Conservation (phyloP, 2,888 invertebrate species). For the Cynaeus angustus region DNA sequence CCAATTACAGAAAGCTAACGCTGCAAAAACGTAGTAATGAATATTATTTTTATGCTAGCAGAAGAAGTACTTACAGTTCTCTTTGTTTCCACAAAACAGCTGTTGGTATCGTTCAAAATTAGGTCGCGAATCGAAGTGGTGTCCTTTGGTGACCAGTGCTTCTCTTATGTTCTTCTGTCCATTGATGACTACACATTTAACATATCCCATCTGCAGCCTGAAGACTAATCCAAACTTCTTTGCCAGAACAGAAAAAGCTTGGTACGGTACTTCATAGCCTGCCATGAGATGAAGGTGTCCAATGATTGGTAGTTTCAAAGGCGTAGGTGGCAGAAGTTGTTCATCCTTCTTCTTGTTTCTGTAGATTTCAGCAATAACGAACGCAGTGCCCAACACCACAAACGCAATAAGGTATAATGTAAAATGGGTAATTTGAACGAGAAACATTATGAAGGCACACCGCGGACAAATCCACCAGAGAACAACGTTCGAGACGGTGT, state of each 20-base stretch:
- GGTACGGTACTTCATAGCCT: slow-evolving; percentile 76
- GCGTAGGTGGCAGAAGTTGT: slow-evolving; percentile 63
- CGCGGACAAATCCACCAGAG: slow-evolving; percentile 45
- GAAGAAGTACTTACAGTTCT: slow-evolving; percentile 77
- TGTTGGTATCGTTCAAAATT: slow-evolving; percentile 77
- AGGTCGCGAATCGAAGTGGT: slow-evolving; percentile 79
- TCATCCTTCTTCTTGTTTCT: background rate
- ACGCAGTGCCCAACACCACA: slow-evolving; percentile 37
- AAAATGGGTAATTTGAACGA: slow-evolving; percentile 48
- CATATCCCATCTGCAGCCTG: slow-evolving; percentile 74
- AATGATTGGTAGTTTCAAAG: slow-evolving; percentile 74
- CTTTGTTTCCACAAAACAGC: slow-evolving; percentile 79
- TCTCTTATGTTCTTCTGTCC: slow-evolving; percentile 76
- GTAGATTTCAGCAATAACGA: slow-evolving; percentile 13
- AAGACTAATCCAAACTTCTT: slow-evolving; percentile 74
- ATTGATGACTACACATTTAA: slow-evolving; percentile 76
- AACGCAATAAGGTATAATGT: slow-evolving; percentile 50
- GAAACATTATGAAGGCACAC: slow-evolving; percentile 16
- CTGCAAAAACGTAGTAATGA: slow-evolving; percentile 66
- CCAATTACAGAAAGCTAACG: slow-evolving; percentile 82
- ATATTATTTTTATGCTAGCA: no score
- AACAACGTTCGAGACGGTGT: slow-evolving; percentile 42
- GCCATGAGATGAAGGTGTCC: slow-evolving; percentile 75
- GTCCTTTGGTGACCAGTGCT: slow-evolving; percentile 75
- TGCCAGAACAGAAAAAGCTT: slow-evolving; percentile 74